These are phyloP conservation scores for Bergia puertoricense DNA, from an alignment of 92 coral and sea anemone genomes.

Conservation along the genomic window DNA sequence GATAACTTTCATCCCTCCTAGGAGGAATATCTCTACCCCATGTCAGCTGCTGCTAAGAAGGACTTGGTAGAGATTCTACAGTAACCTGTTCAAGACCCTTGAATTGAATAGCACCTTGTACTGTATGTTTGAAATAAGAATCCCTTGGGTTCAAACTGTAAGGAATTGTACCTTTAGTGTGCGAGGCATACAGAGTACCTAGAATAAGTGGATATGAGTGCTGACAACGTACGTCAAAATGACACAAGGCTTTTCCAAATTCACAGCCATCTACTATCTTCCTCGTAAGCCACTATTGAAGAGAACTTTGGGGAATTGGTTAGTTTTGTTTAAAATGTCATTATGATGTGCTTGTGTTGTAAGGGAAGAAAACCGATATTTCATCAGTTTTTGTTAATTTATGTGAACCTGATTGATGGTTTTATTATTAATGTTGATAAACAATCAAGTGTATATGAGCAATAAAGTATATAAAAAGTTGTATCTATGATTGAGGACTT, in stretches of 20 bases:
- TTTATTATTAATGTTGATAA: too few species aligned
- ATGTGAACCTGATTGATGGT: not conserved
- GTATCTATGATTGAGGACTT: not conserved
- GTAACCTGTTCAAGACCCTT: not conserved
- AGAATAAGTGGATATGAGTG: too few species aligned
- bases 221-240: too few species aligned
- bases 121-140: too few species aligned
- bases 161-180: too few species aligned
- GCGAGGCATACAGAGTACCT: too few species aligned
- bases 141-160: too few species aligned
- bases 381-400: not conserved
- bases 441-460: not conserved
- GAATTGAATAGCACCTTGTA: not conserved
- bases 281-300: not conserved
- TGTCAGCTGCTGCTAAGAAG: too few species aligned
- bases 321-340: too few species aligned
- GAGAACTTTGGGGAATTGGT: not conserved
- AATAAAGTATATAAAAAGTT: not conserved
- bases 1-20: too few species aligned
- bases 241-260: not conserved
- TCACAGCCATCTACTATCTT: not conserved
- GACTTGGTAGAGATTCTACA: too few species aligned
- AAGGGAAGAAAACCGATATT: not conserved
- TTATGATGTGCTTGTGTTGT: not conserved
- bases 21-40: too few species aligned